Conservation (phyloP, 2,797 vertebrate genomes). For the Adrianichthys oophorus region DNA sequence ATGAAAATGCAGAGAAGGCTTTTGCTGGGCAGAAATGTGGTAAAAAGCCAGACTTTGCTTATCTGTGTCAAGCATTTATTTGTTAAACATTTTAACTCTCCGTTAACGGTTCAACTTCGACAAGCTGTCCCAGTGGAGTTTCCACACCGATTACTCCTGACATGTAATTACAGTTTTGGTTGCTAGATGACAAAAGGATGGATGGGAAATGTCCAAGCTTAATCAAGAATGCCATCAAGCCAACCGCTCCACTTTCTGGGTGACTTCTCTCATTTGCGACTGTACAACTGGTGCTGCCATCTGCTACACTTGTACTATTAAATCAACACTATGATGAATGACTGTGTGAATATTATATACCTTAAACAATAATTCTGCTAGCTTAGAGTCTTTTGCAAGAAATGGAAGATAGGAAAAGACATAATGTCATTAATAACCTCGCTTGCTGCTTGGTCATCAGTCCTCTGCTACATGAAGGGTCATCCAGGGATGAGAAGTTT, state of each 20-base stretch:
- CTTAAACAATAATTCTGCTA: constrained; percentile 39
- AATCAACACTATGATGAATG: constrained; percentile 43
- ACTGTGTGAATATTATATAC: constrained; percentile 36
- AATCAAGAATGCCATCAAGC: constrained; percentile 60
- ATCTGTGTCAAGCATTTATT: constrained; percentile 47
- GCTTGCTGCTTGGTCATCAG: constrained; percentile 19
- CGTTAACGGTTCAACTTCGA: constrained; percentile 20
- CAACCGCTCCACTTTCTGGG: constrained; percentile 25
- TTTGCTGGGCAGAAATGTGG: constrained; percentile 23
- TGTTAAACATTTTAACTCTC: background rate
- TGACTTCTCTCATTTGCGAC: constrained; percentile 21
- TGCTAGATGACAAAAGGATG: constrained; percentile 58
- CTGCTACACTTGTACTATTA: constrained; percentile 37
- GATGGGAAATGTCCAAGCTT: constrained; percentile 64
- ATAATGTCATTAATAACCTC: background rate
- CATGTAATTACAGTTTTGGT: constrained; percentile 58
- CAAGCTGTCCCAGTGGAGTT: constrained; percentile 44
- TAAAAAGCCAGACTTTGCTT: constrained; percentile 51
- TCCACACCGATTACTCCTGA: constrained; percentile 26
- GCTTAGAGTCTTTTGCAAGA: background rate
- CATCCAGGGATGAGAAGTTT: constrained; percentile 32
- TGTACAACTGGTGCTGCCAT: constrained; percentile 52
- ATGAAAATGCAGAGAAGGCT: constrained; percentile 23
- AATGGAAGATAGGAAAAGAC: too few species aligned
- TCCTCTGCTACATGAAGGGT: constrained; percentile 17